phyloP scores from a whole-genome alignment of 2,113 vertebrate species.

The Daboia siamensis region DNA sequence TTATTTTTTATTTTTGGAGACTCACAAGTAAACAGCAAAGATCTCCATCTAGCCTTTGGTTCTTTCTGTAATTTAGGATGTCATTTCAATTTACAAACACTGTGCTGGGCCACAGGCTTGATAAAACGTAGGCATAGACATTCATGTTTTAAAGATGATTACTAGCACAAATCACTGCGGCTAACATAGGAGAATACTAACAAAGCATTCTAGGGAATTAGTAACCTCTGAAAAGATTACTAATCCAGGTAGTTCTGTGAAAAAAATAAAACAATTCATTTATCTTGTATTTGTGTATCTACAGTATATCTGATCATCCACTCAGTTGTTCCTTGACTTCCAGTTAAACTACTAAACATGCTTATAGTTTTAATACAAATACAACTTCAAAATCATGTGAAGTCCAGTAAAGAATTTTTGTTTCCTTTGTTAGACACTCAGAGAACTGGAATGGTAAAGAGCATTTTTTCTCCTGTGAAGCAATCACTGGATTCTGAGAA shows the following conservation, averaged over 20 bases:
- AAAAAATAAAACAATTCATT: neutral
- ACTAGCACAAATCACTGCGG: neutral
- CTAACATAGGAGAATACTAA: neutral
- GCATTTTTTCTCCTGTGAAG: neutral
- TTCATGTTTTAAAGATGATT: neutral
- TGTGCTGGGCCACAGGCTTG: neutral
- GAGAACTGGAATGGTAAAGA: neutral
- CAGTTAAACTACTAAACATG: neutral
- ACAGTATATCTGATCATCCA: neutral
- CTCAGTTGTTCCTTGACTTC: neutral
- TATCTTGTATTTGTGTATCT: neutral
- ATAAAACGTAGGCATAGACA: neutral
- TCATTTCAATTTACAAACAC: neutral
- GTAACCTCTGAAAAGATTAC: accelerated
- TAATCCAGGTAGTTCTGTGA: neutral
- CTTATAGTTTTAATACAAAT: neutral
- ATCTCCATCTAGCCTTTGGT: neutral
- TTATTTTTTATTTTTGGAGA: constrained; percentile 57
- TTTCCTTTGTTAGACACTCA: neutral
- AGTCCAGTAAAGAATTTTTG: neutral
- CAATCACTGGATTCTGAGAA: neutral
- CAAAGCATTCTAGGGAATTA: accelerated
- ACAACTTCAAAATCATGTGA: neutral
- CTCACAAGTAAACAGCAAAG: constrained; percentile 29
- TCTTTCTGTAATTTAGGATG: neutral